Evolutionary conservation across 2,888 invertebrate genomes (phyloP), one percentile per base, ranked within the genome.

Genomic region (Scelioninae gen. 1): DNA sequence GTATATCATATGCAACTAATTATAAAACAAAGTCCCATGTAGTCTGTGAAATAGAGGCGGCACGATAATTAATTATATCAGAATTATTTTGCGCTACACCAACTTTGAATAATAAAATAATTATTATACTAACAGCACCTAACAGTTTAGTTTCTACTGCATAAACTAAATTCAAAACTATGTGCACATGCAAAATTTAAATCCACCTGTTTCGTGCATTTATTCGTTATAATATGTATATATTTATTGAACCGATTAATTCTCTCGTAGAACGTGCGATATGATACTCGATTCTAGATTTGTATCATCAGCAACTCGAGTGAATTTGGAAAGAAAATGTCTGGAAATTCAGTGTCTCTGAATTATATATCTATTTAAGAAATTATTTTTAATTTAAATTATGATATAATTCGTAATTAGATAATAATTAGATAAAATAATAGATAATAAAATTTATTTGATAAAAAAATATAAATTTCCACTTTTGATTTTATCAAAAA

Each of bases 71-170:
- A 68, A 68, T 66, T 68, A 68, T 49, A 58, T 58, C 38, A 69
- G 29, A 55, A 69, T 69, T 69, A 69, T 58, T 58, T 29, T 13
- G 38, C 10, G 47, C 40, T 55, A n/a, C n/a, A 10, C 34, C 45
- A 47, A 55, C 40, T 74, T 74, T 38, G 45, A n/a, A 74, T 74
- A 74, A 63, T 63, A 63, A 63, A 74, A 74, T 74, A 63, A 63
- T 74, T 74, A 74, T 53, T 32, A 32, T 63, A 29, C 38, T 38
- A 49, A 47, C 45, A 29, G 53, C 32, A 11, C 15, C 51, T 53
- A 55, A 55, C 53, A 29, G 62, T 62, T 62, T 62, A 49, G 72
- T 51, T 58, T 71, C 60, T 9, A 40, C n/a, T 13, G 31, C 43
- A 16, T 31, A n/a, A 60, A 31, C 40, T 60, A 34, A 23, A 71